Conservation (phyloP, 2,797 vertebrate genomes). For the Cossypha dichroa region DNA sequence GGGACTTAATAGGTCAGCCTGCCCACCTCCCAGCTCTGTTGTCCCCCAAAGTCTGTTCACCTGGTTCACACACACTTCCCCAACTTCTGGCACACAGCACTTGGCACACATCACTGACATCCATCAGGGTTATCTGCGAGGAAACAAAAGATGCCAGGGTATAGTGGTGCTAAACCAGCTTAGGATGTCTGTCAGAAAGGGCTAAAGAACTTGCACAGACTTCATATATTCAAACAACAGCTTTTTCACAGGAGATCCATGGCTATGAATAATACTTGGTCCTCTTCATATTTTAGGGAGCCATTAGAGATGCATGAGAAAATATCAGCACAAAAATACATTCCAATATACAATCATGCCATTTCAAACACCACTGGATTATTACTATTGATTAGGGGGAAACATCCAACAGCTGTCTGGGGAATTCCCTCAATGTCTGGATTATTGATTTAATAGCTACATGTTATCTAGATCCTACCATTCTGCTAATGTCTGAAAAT, state of each 20-base stretch:
- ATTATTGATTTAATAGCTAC: conserved; percentile 59
- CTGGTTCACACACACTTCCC: neutral
- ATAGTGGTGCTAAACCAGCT: neutral
- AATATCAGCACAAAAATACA: neutral
- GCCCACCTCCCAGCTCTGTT: neutral
- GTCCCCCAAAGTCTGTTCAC: neutral
- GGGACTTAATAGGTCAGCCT: neutral
- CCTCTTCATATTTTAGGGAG: neutral
- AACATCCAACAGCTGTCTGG: conserved; percentile 48
- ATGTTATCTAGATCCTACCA: neutral
- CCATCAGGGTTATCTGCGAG: neutral
- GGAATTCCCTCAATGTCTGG: neutral
- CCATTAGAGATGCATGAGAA: neutral
- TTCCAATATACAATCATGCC: neutral
- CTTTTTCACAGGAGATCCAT: neutral
- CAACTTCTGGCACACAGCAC: neutral
- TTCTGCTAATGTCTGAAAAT: neutral
- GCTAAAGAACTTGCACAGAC: neutral
- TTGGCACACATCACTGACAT: neutral
- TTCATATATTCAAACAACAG: neutral
- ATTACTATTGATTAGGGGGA: conserved; percentile 39
- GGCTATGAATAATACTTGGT: neutral
- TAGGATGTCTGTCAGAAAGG: neutral
- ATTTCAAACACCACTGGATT: conserved; percentile 25
- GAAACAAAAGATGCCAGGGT: neutral